Evolutionary conservation across 2,113 vertebrate genomes (phyloP).

Genomic region (Carlito syrichta): DNA sequence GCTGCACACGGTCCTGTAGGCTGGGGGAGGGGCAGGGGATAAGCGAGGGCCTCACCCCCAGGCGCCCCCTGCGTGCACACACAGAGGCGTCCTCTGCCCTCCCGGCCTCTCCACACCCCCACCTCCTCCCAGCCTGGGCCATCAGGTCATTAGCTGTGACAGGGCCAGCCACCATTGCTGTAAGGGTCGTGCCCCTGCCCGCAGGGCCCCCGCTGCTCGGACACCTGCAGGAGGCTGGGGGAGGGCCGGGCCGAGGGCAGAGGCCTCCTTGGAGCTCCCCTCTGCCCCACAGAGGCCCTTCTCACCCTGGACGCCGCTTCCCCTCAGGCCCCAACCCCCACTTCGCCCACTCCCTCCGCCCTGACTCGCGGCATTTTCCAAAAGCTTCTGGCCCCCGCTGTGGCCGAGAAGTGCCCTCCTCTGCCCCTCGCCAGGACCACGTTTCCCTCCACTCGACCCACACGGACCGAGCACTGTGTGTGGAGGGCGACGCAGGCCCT

Average conservation of each 20-base stretch:
- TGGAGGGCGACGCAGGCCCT: neutral
- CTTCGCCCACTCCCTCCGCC: neutral
- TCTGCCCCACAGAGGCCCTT: neutral
- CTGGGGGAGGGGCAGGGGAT: conserved; percentile 49
- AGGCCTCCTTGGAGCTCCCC: conserved; percentile 23
- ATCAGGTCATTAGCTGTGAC: conserved; percentile 88
- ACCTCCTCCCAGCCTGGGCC: neutral
- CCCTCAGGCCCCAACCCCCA: neutral
- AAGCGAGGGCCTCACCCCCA: neutral
- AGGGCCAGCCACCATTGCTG: conserved; percentile 91
- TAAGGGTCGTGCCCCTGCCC: conserved; percentile 86
- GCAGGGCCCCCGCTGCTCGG: conserved; percentile 79
- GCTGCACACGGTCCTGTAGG: conserved; percentile 83
- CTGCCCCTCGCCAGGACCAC: neutral
- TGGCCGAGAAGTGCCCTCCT: neutral
- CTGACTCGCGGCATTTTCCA: neutral
- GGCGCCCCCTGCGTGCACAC: neutral
- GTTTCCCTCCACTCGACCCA: neutral
- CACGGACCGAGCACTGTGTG: neutral
- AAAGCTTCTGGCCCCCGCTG: neutral
- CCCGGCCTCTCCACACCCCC: neutral
- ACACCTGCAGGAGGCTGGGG: conserved; percentile 76
- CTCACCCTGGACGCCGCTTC: neutral
- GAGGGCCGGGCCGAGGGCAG: conserved; percentile 21
- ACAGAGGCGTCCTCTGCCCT: neutral